Percentiles rank a stretch among this genome's conserved stretches.
phyloP scores from a whole-genome alignment of 2,113 vertebrate species.

The Channa argus region DNA sequence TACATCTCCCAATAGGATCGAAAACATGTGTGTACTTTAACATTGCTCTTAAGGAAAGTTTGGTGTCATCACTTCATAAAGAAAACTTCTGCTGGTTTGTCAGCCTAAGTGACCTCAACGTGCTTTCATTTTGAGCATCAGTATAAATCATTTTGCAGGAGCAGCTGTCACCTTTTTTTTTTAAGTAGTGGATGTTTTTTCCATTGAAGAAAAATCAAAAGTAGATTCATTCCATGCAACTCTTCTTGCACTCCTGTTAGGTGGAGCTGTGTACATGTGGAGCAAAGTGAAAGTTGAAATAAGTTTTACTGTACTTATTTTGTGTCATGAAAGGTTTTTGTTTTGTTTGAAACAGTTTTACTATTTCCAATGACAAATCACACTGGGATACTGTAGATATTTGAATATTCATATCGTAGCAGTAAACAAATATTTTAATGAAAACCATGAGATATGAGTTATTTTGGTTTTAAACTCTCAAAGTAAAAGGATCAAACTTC shows the following conservation, averaged over 20 bases:
- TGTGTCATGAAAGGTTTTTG: too few relatives aligned
- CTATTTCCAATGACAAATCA: too few relatives aligned
- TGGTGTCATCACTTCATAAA: slow-evolving; percentile 37
- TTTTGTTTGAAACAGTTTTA: too few relatives aligned
- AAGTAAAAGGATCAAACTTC: too few relatives aligned
- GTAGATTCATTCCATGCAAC: slow-evolving; percentile 31
- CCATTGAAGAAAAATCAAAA: slow-evolving; percentile 27
- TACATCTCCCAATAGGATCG: not conserved
- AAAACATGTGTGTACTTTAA: slow-evolving; percentile 47
- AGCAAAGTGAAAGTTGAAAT: not conserved
- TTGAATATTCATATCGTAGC: too few relatives aligned
- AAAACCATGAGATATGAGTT: too few relatives aligned
- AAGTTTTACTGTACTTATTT: not conserved
- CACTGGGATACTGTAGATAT: too few relatives aligned
- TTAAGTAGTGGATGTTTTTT: slow-evolving; percentile 25
- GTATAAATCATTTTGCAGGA: slow-evolving; percentile 44
- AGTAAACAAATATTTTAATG: too few relatives aligned
- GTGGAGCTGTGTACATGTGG: not conserved
- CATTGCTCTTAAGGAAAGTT: slow-evolving; percentile 35
- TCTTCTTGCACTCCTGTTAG: slow-evolving; percentile 39
- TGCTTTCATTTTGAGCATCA: slow-evolving; percentile 41
- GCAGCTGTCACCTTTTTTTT: slow-evolving; percentile 23
- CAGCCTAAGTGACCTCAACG: slow-evolving; percentile 25
- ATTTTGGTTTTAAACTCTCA: too few relatives aligned
- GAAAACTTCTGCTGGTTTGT: slow-evolving; percentile 33